Base-by-base conservation (phyloP, 2,113 vertebrate species). In the Hydropotes inermis region DNA sequence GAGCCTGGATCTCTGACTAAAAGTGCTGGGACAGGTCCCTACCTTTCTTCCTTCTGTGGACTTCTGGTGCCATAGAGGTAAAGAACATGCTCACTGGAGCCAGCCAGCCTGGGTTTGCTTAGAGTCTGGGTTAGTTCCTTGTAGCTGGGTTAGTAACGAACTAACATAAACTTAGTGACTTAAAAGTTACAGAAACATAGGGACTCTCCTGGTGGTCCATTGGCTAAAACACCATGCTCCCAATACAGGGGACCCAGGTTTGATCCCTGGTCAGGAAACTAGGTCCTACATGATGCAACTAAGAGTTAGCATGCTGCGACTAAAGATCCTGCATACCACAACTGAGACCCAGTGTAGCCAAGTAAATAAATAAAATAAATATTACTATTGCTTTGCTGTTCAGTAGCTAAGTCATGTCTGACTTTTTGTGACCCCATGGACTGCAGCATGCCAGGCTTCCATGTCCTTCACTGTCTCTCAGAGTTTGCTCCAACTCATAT, bases 101-200 rank as follows among this genome's bases (percentile, higher is more conserved):
- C 78, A 0, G 43, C 74, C 30, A 11, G 50, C 19, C 21, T 1
- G 28, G 33, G 6, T 33, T n/a, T 54, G 58, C 3, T 2, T 5
- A 25, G 33, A 27, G 27, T 57, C 15, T 0, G 8, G 4, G 1
- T 30, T 39, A 17, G 50, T 52, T 16, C 91, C 47, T 14, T 14
- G 45, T 1, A 11, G 16, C 39, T 11, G 55, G 39, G 23, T 14
- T 33, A 83, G 6, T 83, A 21, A 70, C 36, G 43, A 8, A 3
- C 6, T 1, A 6, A n/a, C 12, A 1, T 0, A 3, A 58, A 28
- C 39, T 12, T 6, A 50, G 30, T 21, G 52, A 33, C 67, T 61
- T 45, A 23, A 45, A 33, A 64, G 21, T 11, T 17, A 30, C 16
- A 81, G 61, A 50, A 6, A 52, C 6, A 11, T 74, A 74, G n/a